These are phyloP conservation scores for Crotalus horridus DNA, from an alignment of 2,113 vertebrate genomes.

Conservation along the genomic window DNA sequence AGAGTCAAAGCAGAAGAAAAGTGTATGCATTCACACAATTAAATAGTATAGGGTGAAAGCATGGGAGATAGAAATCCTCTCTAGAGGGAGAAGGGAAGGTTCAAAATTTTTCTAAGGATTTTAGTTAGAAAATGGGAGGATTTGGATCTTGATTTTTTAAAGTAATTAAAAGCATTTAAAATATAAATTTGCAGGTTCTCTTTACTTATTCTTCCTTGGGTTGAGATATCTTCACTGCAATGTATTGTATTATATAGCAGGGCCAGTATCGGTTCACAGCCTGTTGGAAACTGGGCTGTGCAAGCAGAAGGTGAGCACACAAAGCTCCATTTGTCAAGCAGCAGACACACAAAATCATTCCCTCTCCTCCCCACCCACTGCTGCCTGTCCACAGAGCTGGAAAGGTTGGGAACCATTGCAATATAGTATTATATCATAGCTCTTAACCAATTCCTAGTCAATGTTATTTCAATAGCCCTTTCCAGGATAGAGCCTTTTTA, in stretches of 20 bases:
- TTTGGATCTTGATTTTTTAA: neutral
- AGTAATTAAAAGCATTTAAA: neutral
- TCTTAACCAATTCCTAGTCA: neutral
- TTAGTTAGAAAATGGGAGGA: neutral
- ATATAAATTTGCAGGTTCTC: neutral
- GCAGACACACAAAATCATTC: too few relatives aligned
- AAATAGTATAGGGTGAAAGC: neutral
- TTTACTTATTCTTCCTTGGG: neutral
- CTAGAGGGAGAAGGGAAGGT: neutral
- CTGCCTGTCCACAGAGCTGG: too few relatives aligned
- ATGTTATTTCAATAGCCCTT: neutral
- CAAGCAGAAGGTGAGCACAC: too few relatives aligned
- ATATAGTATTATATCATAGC: neutral
- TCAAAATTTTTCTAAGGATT: neutral
- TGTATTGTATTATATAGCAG: neutral
- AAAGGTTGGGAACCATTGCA: too few relatives aligned
- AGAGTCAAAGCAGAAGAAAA: neutral
- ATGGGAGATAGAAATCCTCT: neutral
- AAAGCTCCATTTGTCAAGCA: too few relatives aligned
- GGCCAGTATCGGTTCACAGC: too few relatives aligned
- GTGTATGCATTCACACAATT: neutral
- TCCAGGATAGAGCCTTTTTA: neutral
- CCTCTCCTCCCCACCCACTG: too few relatives aligned
- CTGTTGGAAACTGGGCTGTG: too few relatives aligned
- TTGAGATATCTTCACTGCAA: neutral